Conservation (phyloP, 2,113 vertebrate species). For the Thermophis baileyi region DNA sequence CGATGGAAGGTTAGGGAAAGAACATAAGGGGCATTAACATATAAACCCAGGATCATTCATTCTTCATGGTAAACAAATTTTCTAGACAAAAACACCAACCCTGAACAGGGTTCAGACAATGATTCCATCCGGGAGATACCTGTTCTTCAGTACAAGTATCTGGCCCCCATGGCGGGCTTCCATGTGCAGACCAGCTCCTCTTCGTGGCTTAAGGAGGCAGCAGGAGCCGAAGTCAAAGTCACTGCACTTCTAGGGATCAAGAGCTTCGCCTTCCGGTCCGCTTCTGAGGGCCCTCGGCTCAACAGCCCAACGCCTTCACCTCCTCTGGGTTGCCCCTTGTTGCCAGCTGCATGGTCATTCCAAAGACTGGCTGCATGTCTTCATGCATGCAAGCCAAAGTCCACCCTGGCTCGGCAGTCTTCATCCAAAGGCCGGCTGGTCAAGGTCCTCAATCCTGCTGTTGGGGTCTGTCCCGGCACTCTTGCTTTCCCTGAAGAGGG, state of each 20-base stretch:
- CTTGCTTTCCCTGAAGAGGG: constrained; percentile 36
- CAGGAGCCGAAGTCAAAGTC: constrained; percentile 49
- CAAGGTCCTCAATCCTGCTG: constrained; percentile 59
- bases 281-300: constrained; percentile 56
- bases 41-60: constrained; percentile 82
- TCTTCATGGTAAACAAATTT: constrained; percentile 75
- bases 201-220: constrained; percentile 42
- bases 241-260: constrained; percentile 54
- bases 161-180: constrained; percentile 55
- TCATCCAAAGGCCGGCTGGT: constrained; percentile 56
- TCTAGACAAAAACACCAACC: constrained; percentile 72
- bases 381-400: constrained; percentile 46
- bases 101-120: constrained; percentile 59
- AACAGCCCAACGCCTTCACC: constrained; percentile 24
- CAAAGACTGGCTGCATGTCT: constrained; percentile 42
- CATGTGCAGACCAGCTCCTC: constrained; percentile 42
- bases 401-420: constrained; percentile 54
- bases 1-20: constrained; percentile 87
- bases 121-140: constrained; percentile 65
- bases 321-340: constrained; percentile 42
- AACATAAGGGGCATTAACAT: constrained; percentile 90
- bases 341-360: constrained; percentile 45
- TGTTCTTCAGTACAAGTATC: constrained; percentile 61
- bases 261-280: constrained; percentile 55
- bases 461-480: constrained; percentile 31